Evolutionary conservation across 2,888 invertebrate genomes (phyloP), one percentile per base, ranked within the genome.

Genomic region (Acrocyrtus sp.): DNA sequence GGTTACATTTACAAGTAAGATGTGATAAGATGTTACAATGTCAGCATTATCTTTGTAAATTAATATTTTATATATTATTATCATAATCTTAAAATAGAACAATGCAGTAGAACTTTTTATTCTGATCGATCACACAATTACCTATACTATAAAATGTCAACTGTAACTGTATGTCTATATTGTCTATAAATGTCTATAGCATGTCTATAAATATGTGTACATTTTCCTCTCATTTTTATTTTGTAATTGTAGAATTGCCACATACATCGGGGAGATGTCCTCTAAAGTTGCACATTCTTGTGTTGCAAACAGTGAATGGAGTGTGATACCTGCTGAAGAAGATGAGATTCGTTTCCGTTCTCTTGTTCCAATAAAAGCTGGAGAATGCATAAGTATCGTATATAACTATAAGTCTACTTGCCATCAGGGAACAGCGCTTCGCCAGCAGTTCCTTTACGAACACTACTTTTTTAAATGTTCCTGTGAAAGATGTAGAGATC

Each of bases 261-360:
- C 65, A 2, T 54, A 54, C 43, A 47, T 65, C 17, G 54, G 45
- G 1, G 65, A 65, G 22, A 21, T 54, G 2, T 54, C 65, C 6
- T 65, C 65, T n/a, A 54, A 43, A 45, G 54, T 65, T 10, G 27
- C 34, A 5, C 65, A 65, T 29, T 65, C 65, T 0, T 65, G 65
- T 24, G n/a, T 54, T 3, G 65, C 34, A 1, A 65, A 65, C 34
- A 29, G 45, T 17, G 65, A 65, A n/a, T 65, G 65, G 65, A 45
- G 45, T n/a, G 47, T 65, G 15, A 65, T 65, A 26, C 65, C 65
- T 1, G 21, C 45, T 3, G 17, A 45, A 17, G 65, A 54, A 22
- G 54, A 65, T 17, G 29, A 54, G n/a, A 54, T 65, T 24, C 54
- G 54, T 0, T 65, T 65, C n/a, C 54, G 65, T 4, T 54, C 65